Base-by-base conservation (phyloP, 2,113 vertebrate genomes). In the Verasper variegatus region DNA sequence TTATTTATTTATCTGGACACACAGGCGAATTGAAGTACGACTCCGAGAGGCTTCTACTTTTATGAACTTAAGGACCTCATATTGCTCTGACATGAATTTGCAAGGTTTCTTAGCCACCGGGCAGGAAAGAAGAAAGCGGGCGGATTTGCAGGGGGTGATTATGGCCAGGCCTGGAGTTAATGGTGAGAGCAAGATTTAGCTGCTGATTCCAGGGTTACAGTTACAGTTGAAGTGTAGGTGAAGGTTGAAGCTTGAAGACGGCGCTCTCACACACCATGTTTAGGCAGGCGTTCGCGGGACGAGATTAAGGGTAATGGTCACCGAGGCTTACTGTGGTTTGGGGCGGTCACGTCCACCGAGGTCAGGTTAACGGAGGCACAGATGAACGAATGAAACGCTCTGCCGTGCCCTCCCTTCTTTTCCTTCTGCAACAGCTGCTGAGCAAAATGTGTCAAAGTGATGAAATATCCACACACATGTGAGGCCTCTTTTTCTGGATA, bases 1-100 rank as follows among this genome's bases (percentile, higher is more conserved):
- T 91, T 88, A 91, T 86, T 89, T 88, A 82, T 90, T 87, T 86
- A 88, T 86, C 7, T 84, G 77, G 80, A 71, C 21, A 35, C 77
- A 65, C 74, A 74, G 84, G 71, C 87, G 20, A 83, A 80, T 67
- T 80, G 69, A 83, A 84, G 86, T 70, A 61, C 57, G 64, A 62
- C 80, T 66, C 62, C 74, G 79, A 73, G 76, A 84, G 74, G 68
- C 81, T 73, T 26, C 51, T 68, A 26, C 63, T 86, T 86, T 83
- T 75, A 76, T 85, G 80, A 86, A 86, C 68, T 70, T 54, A 13
- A 52, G 67, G 69, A n/a, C 66, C 67, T 82, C 20, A 14, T 71
- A 68, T 81, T 74, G 69, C 81, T 64, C 60, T 65, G 82, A 79
- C 62, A 68, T 69, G 51, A 79, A 67, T 51, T 42, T 61, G 71